Evolutionary conservation across 2,888 invertebrate genomes (phyloP), one percentile per base, ranked within the genome.

Genomic region (Diogma glabrata): DNA sequence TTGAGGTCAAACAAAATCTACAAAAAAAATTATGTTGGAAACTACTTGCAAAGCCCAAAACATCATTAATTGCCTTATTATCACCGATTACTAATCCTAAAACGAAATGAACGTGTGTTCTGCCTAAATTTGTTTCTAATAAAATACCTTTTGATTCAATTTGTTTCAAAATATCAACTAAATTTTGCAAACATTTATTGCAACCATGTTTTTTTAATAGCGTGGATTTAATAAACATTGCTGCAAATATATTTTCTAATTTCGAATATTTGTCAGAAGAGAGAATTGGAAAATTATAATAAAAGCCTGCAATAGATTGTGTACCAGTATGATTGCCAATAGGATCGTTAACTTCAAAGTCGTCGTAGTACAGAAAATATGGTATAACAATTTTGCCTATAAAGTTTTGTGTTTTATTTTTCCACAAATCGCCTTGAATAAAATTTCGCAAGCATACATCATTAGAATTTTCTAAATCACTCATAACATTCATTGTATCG

Each of bases 21-120:
- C 55, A 52, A 51, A 51, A 55, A 51, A 45, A 55, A 49, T 55
- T 54, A 24, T 52, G 51, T 46, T 51, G 51, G 51, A 55, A 55
- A 23, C 53, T 53, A 28, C 40, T 53, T 20, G 50, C 51, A 47
- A 54, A 55, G 23, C 52, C 53, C 38, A 54, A 51, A n/a, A 51
- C 51, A 40, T 49, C 49, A 48, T 50, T 54, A 16, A 38, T 16
- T 17, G 16, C 38, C 17, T 16, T 16, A 7, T 16, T 38, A 38
- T 38, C 38, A 8, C 53, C 55, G 46, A 55, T 47, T 49, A 55
- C 53, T 50, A 53, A 52, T 43, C 51, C 51, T 23, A 55, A 46
- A 28, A 52, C 50, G 51, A 55, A 49, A 52, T 51, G 52, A 22
- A 55, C 33, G 30, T 50, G 26, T 47, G 26, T 52, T 47, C 47